Percentiles rank a stretch among this genome's conserved stretches.
These are phyloP conservation scores for Presbytis comata DNA, from an alignment of 2,797 vertebrate species.

Conservation along the genomic window DNA sequence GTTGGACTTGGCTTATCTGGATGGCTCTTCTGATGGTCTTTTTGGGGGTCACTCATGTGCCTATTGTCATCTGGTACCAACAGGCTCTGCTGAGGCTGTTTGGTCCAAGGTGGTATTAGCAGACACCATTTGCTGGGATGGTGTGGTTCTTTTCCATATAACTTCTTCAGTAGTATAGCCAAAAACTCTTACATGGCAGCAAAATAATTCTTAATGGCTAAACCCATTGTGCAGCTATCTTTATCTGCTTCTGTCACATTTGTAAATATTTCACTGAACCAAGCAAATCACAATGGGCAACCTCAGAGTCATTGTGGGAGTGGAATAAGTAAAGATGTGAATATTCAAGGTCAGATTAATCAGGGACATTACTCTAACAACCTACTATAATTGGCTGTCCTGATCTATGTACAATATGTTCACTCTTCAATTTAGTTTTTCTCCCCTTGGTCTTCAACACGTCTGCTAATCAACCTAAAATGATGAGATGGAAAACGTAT, in stretches of 20 bases:
- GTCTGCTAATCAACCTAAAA: background rate
- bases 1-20: background rate
- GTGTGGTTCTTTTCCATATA: background rate
- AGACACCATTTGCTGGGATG: background rate
- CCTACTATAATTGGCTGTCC: background rate
- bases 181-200: background rate
- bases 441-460: background rate
- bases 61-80: background rate
- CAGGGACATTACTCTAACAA: background rate
- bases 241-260: background rate
- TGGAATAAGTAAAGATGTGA: background rate
- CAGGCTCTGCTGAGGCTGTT: background rate
- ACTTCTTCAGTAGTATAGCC: background rate
- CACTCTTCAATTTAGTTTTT: background rate
- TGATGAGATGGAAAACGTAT: background rate
- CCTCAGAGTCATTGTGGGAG: background rate
- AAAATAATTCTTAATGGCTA: background rate
- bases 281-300: background rate
- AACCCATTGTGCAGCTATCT: background rate
- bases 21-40: background rate
- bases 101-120: background rate
- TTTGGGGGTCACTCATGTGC: background rate
- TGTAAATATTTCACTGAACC: background rate
- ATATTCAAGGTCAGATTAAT: background rate
- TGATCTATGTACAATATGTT: background rate